phyloP scores from a whole-genome alignment of 2,888 invertebrate species.

The Iphiclides podalirius region DNA sequence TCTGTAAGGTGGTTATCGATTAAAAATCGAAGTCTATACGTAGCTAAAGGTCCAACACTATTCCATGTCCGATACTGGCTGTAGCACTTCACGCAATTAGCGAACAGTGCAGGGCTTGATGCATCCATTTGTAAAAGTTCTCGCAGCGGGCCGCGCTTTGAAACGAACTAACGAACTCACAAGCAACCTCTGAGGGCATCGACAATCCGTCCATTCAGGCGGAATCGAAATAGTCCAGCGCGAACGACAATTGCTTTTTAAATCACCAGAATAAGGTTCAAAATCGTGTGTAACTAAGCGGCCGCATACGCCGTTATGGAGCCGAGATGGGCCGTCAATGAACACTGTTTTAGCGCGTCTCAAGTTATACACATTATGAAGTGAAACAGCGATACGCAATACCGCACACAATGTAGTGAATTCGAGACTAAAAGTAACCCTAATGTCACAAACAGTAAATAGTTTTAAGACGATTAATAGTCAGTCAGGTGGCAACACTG shows the following conservation, averaged over 20 bases:
- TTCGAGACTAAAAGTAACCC: no score
- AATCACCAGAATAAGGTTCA: neutral
- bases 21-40: no score
- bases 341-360: slow-evolving; percentile 25
- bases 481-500: no score
- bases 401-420: neutral
- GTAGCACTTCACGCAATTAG: neutral
- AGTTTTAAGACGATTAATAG: no score
- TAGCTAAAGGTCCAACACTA: no score
- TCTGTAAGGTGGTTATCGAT: no score
- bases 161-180: slow-evolving; percentile 23
- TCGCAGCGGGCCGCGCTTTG: slow-evolving; percentile 13
- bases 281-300: neutral
- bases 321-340: slow-evolving; percentile 22
- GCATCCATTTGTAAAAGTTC: slow-evolving; percentile 1
- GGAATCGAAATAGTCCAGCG: slow-evolving; percentile 6
- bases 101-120: neutral
- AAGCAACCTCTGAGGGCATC: slow-evolving; percentile 23
- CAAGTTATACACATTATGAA: neutral
- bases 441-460: no score
- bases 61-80: no score
- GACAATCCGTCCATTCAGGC: slow-evolving; percentile 37
- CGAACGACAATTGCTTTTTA: neutral
- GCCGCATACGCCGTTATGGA: neutral
- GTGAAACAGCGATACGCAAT: neutral